Percentiles rank a stretch among this genome's conserved stretches.
phyloP scores from a whole-genome alignment of 2,113 vertebrate species.

The Puffinus mauretanicus region DNA sequence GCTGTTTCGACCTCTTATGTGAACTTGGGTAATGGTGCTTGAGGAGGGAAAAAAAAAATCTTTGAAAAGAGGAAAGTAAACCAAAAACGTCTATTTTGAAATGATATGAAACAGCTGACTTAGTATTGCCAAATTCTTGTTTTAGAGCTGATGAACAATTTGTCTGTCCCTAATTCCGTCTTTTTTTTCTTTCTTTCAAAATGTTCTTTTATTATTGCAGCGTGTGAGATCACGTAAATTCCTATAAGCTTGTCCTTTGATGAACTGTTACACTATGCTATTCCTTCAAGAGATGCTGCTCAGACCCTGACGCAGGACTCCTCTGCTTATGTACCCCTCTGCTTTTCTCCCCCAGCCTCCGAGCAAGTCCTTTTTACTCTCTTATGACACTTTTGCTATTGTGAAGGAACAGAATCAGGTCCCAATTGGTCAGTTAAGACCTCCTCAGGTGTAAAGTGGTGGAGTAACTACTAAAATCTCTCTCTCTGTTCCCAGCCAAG shows the following conservation, averaged over 20 bases:
- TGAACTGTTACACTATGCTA: background rate
- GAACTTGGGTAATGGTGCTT: background rate
- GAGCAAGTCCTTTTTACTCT: background rate
- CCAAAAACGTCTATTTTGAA: slow-evolving; percentile 10
- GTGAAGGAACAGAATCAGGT: background rate
- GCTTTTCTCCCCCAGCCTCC: background rate
- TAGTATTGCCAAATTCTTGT: slow-evolving; percentile 14
- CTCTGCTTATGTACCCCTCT: background rate
- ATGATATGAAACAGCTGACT: background rate
- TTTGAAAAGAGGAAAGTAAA: slow-evolving; percentile 44
- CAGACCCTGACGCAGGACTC: background rate
- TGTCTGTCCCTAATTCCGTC: background rate
- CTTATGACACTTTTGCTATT: background rate
- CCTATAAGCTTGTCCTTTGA: background rate
- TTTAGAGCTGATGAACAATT: background rate
- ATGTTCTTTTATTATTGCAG: background rate
- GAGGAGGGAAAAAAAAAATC: background rate
- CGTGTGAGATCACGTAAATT: background rate
- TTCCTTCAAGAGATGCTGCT: background rate
- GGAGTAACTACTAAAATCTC: background rate
- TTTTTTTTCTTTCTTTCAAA: slow-evolving; percentile 10
- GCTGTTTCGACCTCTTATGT: background rate
- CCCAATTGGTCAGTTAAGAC: background rate
- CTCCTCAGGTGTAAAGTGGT: background rate
- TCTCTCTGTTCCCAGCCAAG: background rate